phyloP scores from a whole-genome alignment of 2,888 invertebrate species.

The Harmothoe impar region DNA sequence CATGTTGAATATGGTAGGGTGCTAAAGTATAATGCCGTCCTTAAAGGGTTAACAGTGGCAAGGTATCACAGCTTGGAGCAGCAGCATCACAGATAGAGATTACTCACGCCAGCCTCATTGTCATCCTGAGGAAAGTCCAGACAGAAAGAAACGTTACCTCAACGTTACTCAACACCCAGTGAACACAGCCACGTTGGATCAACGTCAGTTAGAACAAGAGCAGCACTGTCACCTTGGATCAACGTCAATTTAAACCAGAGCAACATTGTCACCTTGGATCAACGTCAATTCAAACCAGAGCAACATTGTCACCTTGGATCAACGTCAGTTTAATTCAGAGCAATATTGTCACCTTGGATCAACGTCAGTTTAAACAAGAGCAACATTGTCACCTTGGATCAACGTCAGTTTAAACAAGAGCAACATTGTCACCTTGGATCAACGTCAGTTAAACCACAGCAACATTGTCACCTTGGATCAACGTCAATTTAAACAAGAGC shows the following conservation, averaged over 20 bases:
- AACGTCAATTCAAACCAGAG: neutral
- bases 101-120: slow-evolving; percentile 76
- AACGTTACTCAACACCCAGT: neutral
- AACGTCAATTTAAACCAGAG: neutral
- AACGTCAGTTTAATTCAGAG: neutral
- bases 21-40: too few relatives aligned
- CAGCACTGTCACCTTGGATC: neutral
- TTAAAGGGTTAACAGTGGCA: too few relatives aligned
- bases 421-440: too few relatives aligned
- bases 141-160: neutral
- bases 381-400: neutral
- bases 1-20: too few relatives aligned
- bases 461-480: neutral
- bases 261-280: too few relatives aligned
- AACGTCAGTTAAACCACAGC: neutral
- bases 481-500: too few relatives aligned
- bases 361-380: too few relatives aligned
- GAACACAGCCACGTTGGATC: neutral
- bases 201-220: neutral
- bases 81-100: neutral
- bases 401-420: too few relatives aligned
- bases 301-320: too few relatives aligned
- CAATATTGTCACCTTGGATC: too few relatives aligned
- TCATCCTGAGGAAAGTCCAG: slow-evolving; percentile 72
- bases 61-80: neutral